A percentile compares a stretch with the other conserved stretches of the same genome.
Conservation (phyloP, 2,888 invertebrate species). For the Noctua janthina region DNA sequence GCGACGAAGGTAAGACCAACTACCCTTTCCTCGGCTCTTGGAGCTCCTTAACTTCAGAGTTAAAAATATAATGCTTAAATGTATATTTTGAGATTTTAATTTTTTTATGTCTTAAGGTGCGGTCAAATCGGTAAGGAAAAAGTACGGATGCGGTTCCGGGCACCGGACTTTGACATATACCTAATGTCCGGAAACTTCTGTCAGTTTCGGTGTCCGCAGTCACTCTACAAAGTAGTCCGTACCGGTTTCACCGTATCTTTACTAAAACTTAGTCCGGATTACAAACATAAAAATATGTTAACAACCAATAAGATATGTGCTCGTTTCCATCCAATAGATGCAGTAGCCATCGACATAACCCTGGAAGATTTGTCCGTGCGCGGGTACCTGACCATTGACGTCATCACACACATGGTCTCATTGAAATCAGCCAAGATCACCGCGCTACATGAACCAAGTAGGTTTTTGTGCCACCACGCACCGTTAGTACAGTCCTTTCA, state of each 20-base stretch:
- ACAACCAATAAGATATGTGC: not conserved
- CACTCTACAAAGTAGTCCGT: not conserved
- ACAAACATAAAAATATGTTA: not conserved
- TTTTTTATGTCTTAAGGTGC: not conserved
- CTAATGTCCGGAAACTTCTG: not conserved
- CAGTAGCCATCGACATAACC: conserved; percentile 91
- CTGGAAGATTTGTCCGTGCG: conserved; percentile 88
- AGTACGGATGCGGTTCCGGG: not conserved
- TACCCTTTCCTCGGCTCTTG: not conserved
- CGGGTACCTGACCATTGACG: conserved; percentile 74
- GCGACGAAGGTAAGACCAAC: conserved; percentile 84
- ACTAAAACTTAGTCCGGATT: not conserved
- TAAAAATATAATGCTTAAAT: no score
- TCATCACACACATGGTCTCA: conserved; percentile 74
- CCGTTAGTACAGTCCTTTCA: not conserved
- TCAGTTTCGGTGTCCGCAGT: not conserved
- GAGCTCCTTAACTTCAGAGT: not conserved
- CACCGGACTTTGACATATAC: not conserved
- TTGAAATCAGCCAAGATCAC: conserved; percentile 77
- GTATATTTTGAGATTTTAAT: no score
- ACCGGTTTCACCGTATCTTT: not conserved
- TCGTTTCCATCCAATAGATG: conserved; percentile 79
- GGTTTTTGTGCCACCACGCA: conserved; percentile 55
- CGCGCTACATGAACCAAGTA: conserved; percentile 78
- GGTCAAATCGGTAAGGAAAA: not conserved